Base-by-base conservation (phyloP, 2,888 invertebrate genomes). In the Nomada ferruginata region DNA sequence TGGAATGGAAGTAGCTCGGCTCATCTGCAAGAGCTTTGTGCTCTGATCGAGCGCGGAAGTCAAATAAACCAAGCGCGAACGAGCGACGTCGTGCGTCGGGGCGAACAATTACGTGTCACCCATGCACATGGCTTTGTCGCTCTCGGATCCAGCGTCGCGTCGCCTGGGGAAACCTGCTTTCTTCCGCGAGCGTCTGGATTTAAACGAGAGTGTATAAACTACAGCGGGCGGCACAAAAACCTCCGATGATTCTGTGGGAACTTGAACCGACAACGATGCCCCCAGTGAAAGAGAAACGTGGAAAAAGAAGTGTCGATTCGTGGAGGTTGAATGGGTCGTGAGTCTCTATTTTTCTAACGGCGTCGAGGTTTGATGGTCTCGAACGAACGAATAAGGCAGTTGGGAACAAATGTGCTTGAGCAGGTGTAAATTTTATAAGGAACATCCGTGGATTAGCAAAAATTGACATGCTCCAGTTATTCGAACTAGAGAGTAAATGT, bases 31-130 rank as follows among this genome's bases (percentile, higher is more conserved):
- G 70, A 65, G 82, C 74, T 85, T 85, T 82, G 84, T 78, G 59
- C 72, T 65, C 59, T 53, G 80, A 71, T 84, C 52, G 79, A 65
- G 66, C 76, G 52, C 76, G 79, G 77, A 79, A 82, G 81, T 77
- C 72, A 76, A 85, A 87, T 87, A 87, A 87, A 87, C 87, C 86
- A 83, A 87, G 80, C 76, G 68, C 75, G 78, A 74, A 60, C 69
- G 74, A 75, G 70, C 76, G 74, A 64, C 29, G 64, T 11, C 55
- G 53, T 44, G 61, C 59, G 44, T 42, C n/a, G 71, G 55, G 68
- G 50, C 75, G 83, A 80, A 87, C 86, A 87, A 87, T 87, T 87
- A 86, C 79, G 82, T 69, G 84, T 83, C 87, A 82, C 69, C 55
- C 36, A 63, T 68, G 83, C 83, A 63, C 84, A 82, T 53, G 79